A percentile compares a stretch with the other conserved stretches of the same genome.
These are phyloP conservation scores for Neosilurus hyrtlii DNA, from an alignment of 2,797 vertebrate genomes.

Conservation along the genomic window DNA sequence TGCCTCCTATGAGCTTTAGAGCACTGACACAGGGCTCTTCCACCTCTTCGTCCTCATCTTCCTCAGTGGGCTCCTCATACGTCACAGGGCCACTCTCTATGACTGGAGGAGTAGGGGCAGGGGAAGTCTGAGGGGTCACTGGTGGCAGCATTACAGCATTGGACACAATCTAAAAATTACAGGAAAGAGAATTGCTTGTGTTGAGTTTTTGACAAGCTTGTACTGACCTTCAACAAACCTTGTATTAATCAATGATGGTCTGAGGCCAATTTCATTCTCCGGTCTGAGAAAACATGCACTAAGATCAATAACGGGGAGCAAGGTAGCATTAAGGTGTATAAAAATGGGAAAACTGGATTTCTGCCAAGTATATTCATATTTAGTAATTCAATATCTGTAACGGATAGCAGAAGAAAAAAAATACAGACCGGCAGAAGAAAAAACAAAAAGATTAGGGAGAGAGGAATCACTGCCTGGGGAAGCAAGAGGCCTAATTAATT, in stretches of 20 bases:
- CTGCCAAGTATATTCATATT: conserved; percentile 17
- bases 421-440: not conserved
- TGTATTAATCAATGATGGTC: conserved; percentile 17
- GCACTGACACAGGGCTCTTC: conserved; percentile 91
- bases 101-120: conserved; percentile 58
- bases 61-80: conserved; percentile 68
- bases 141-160: conserved; percentile 32
- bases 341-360: conserved; percentile 23
- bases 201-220: not conserved
- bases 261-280: not conserved
- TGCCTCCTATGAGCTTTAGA: conserved; percentile 83
- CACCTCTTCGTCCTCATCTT: conserved; percentile 75
- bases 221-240: conserved; percentile 18
- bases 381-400: not conserved
- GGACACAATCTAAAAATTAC: conserved; percentile 37
- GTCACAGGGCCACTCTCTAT: conserved; percentile 76
- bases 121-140: conserved; percentile 21
- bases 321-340: conserved; percentile 11
- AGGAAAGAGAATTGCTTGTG: not conserved
- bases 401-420: not conserved
- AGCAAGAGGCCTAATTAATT: conserved; percentile 57
- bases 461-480: conserved; percentile 45
- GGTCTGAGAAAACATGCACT: conserved; percentile 8
- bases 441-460: conserved; percentile 33
- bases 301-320: conserved; percentile 30